Base-by-base conservation (phyloP, 2,797 vertebrate genomes). In the Acipenser transmontanus region DNA sequence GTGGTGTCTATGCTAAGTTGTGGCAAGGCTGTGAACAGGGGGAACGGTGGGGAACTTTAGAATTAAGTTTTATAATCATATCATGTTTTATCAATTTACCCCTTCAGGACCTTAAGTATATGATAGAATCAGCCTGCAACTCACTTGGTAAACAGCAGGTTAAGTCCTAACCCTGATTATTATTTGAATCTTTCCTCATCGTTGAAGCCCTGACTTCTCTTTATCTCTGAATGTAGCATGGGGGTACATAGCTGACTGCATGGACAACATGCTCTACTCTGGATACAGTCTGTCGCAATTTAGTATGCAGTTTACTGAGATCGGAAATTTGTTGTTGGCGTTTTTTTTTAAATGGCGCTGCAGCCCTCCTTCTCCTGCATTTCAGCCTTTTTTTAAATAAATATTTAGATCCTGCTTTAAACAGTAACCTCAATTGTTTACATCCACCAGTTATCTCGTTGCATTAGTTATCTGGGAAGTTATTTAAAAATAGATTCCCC, bases 91-190 rank as follows among this genome's bases (percentile, higher is more conserved):
- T 34, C 34, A 34, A 4, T 34, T 34, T 64, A 64, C 49, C 5
- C 47, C 49, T 57, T 20, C 63, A 69, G 64, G 59, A 66, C 17
- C 47, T 69, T 69, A 62, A 69, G 50, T 54, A 65, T 66, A 47
- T 66, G 64, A 62, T 69, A 48, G 63, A 69, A 57, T 65, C 64
- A 69, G 61, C 68, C 49, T 54, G 62, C 63, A 66, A 66, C 63
- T 47, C 62, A 9, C 56, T 65, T 65, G 68, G 63, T 65, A 56
- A 60, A 60, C 63, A 69, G 52, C 63, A 69, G 68, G 63, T 69
- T 69, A 69, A 69, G 64, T 59, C 54, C 6, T 63, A 64, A 59
- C 49, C 48, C 59, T 47, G 6, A 64, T 69, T 69, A 65, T 48
- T 61, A 59, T 59, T 66, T 62, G 8, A 59, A 54, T 47, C 10